Evolutionary conservation across 2,888 invertebrate genomes (phyloP).

Genomic region (Biston betularia): DNA sequence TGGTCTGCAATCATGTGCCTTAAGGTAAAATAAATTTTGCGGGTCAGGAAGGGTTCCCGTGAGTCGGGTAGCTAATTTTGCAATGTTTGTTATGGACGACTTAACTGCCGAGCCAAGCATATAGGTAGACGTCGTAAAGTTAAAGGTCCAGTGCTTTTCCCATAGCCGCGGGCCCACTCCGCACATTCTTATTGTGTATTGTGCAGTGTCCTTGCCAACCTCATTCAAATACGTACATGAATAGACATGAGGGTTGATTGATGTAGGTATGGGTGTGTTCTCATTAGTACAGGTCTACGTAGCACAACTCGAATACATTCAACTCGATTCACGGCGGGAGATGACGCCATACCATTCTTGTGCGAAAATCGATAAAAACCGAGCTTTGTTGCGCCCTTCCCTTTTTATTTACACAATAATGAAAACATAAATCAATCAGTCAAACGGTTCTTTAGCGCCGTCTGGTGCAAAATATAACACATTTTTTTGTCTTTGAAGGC

Average conservation of each 20-base stretch:
- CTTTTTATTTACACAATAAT: slow-evolving; percentile 35
- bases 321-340: slow-evolving; percentile 27
- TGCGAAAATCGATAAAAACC: slow-evolving; percentile 33
- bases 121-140: slow-evolving; percentile 42
- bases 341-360: slow-evolving; percentile 34
- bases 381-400: slow-evolving; percentile 28
- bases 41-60: slow-evolving; percentile 39
- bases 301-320: slow-evolving; percentile 23
- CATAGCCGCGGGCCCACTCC: slow-evolving; percentile 36
- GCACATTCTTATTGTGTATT: slow-evolving; percentile 34
- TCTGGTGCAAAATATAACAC: slow-evolving; percentile 35
- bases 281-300: slow-evolving; percentile 18
- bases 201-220: slow-evolving; percentile 35
- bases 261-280: slow-evolving; percentile 34
- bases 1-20: slow-evolving; percentile 38
- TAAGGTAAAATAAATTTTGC: slow-evolving; percentile 38
- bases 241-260: slow-evolving; percentile 37
- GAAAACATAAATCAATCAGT: slow-evolving; percentile 37
- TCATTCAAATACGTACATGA: slow-evolving; percentile 33
- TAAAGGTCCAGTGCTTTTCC: slow-evolving; percentile 42
- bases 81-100: slow-evolving; percentile 45
- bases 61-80: slow-evolving; percentile 42
- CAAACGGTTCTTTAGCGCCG: slow-evolving; percentile 36
- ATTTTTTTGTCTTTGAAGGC: slow-evolving; percentile 35
- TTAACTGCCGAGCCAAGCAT: slow-evolving; percentile 43